These are phyloP conservation scores for Helicoverpa armigera DNA, from an alignment of 1,140 invertebrate genomes.

Conservation along the genomic window DNA sequence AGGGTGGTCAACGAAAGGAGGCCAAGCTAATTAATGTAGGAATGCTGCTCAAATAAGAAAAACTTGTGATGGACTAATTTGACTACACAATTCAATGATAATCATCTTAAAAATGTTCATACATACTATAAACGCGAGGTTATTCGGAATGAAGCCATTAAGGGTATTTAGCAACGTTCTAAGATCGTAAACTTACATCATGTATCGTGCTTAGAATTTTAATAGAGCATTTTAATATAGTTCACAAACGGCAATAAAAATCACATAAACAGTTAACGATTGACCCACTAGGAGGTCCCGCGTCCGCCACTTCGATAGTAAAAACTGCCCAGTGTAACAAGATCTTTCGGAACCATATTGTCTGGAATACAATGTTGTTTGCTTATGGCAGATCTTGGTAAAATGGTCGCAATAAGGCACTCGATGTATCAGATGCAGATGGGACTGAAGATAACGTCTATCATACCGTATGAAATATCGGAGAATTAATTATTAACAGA, in stretches of 20 bases:
- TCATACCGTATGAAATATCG: constrained; percentile 68
- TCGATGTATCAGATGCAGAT: constrained; percentile 67
- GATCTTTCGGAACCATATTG: constrained; percentile 49
- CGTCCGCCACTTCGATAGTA: constrained; percentile 57
- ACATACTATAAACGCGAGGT: constrained; percentile 10
- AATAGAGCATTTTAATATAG: constrained; percentile 67
- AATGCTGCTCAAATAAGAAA: background rate
- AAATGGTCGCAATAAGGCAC: constrained; percentile 52
- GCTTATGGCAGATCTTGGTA: constrained; percentile 46
- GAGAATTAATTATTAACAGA: constrained; percentile 72
- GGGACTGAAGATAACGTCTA: constrained; percentile 66
- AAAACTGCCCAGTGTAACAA: constrained; percentile 53
- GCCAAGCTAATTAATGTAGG: background rate
- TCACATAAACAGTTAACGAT: constrained; percentile 71
- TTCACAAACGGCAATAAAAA: constrained; percentile 70
- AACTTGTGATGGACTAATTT: background rate
- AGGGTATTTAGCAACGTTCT: constrained; percentile 41
- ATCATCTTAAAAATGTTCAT: constrained; percentile 25
- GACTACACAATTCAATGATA: constrained; percentile 1
- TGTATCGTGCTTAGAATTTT: constrained; percentile 63
- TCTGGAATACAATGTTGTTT: constrained; percentile 30
- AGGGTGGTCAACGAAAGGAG: background rate
- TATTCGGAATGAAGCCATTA: constrained; percentile 32
- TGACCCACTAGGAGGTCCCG: constrained; percentile 66
- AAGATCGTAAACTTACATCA: constrained; percentile 41